A percentile compares a stretch with the other conserved stretches of the same genome.
Evolutionary conservation across 2,113 vertebrate genomes (phyloP).

Genomic region (Pedionomus torquatus): DNA sequence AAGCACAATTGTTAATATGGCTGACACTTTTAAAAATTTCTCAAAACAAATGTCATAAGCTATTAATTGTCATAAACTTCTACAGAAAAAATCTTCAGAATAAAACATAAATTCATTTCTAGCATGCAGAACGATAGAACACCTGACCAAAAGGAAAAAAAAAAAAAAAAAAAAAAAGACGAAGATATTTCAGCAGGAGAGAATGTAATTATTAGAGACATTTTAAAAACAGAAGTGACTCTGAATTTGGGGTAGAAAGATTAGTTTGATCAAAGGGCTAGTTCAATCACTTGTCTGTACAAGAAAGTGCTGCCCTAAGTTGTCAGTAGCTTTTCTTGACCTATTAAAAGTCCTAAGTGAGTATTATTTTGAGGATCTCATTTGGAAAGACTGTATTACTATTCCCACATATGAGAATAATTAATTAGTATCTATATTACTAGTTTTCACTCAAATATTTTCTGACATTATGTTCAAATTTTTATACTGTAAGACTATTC

Average conservation of each 20-base stretch:
- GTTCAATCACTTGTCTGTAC: background rate
- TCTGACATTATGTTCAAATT: background rate
- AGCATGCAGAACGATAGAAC: background rate
- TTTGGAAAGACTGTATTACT: background rate
- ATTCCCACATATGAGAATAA: background rate
- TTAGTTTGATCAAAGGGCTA: background rate
- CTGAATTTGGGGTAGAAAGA: background rate
- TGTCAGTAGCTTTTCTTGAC: background rate
- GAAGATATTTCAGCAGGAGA: background rate
- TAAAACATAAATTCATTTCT: background rate
- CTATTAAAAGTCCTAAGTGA: background rate
- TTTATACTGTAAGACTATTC: background rate
- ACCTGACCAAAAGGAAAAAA: background rate
- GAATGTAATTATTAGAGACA: background rate
- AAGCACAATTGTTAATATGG: background rate
- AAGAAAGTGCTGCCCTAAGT: background rate
- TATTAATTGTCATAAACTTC: background rate
- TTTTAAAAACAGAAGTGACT: background rate
- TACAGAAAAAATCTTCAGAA: background rate
- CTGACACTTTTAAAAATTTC: background rate
- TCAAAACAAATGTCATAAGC: background rate
- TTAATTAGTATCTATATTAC: background rate
- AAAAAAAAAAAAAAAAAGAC: background rate
- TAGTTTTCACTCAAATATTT: background rate
- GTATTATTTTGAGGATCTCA: background rate